A percentile compares a stretch with the other conserved stretches of the same genome.
These are phyloP conservation scores for Crambe crambe DNA, from an alignment of 37 sponge, comb jelly and placozoan genomes.

Conservation along the genomic window DNA sequence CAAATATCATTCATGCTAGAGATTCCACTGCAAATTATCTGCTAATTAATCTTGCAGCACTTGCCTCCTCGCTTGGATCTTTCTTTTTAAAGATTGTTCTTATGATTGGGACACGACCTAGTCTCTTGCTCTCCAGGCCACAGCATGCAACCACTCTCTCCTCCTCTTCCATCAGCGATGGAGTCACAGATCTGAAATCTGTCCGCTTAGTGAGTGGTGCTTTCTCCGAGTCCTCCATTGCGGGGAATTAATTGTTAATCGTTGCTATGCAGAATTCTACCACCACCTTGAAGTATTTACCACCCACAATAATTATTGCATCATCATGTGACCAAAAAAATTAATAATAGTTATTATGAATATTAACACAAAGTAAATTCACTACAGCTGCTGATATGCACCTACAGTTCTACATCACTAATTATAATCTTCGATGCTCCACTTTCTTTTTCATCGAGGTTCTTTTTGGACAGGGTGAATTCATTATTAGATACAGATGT, in stretches of 20 bases:
- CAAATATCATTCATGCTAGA: neutral
- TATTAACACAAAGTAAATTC: neutral
- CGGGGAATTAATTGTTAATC: neutral
- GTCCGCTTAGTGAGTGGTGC: neutral
- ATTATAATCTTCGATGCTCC: too few relatives aligned
- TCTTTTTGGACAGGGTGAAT: too few relatives aligned
- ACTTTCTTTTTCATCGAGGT: too few relatives aligned
- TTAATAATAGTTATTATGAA: neutral
- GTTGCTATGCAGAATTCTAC: too few relatives aligned
- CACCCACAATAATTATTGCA: neutral
- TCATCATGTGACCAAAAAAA: neutral
- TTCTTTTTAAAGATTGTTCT: constrained; percentile 15
- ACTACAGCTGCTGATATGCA: neutral
- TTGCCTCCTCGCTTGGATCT: constrained; percentile 5
- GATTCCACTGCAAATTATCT: neutral
- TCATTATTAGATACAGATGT: too few relatives aligned
- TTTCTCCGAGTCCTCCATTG: neutral
- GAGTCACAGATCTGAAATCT: neutral
- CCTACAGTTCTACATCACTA: too few relatives aligned
- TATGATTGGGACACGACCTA: constrained; percentile 9
- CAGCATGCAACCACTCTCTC: neutral
- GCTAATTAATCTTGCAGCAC: neutral
- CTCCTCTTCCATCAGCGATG: neutral
- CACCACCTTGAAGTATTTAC: neutral
- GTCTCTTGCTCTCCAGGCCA: neutral